A percentile compares a stretch with the other conserved stretches of the same genome.
These are phyloP conservation scores for Hippoglossus stenolepis DNA, from an alignment of 2,113 vertebrate species.

Conservation along the genomic window DNA sequence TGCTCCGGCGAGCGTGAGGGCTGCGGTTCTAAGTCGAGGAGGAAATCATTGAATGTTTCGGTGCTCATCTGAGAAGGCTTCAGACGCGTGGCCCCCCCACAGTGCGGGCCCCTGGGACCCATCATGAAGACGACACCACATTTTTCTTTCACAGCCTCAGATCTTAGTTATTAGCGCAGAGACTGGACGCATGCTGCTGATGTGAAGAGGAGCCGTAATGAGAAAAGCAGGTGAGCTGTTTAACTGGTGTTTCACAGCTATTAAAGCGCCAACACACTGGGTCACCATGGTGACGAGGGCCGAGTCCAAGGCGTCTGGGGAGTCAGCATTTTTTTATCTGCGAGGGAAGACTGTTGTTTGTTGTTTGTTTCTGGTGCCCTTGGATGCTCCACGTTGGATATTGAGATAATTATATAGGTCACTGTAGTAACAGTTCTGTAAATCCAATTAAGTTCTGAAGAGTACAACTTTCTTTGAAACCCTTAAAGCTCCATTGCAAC, in stretches of 20 bases:
- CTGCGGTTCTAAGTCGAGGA: conserved; percentile 38
- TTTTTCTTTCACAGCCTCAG: conserved; percentile 61
- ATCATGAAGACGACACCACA: conserved; percentile 60
- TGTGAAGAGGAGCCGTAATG: conserved; percentile 64
- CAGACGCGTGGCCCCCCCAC: conserved; percentile 7
- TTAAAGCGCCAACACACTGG: conserved; percentile 65
- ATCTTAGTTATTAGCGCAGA: conserved; percentile 64
- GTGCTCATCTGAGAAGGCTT: conserved; percentile 62
- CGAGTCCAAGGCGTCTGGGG: conserved; percentile 1
- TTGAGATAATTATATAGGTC: too few species aligned
- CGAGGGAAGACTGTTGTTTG: background rate
- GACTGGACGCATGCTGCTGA: conserved; percentile 33
- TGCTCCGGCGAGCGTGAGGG: conserved; percentile 29
- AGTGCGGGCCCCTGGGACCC: conserved; percentile 48
- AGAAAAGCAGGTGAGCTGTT: conserved; percentile 78
- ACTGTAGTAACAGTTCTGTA: conserved; percentile 12
- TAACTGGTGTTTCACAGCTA: conserved; percentile 70
- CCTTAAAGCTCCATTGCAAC: too few species aligned
- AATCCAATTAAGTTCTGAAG: too few species aligned
- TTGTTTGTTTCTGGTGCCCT: too few species aligned
- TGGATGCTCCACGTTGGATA: too few species aligned
- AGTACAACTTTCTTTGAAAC: too few species aligned
- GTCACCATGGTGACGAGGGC: conserved; percentile 46
- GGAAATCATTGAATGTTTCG: conserved; percentile 39
- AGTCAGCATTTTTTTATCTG: conserved; percentile 23